Base-by-base conservation (phyloP, 1,140 invertebrate genomes). In the Paralvinella palmiformis region DNA sequence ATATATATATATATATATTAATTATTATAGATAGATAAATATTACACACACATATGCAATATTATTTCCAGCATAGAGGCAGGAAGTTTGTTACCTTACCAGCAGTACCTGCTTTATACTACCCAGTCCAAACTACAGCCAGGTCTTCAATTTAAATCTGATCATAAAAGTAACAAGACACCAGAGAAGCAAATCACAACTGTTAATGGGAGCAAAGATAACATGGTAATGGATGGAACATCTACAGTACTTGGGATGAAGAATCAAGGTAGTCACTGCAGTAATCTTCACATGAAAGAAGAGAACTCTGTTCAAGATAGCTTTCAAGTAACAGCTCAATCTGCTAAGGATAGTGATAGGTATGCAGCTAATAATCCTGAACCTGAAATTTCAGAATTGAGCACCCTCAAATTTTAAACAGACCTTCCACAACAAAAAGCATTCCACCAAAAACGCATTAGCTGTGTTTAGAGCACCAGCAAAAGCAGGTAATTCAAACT, bases 401-500 rank as follows among this genome's bases (percentile, higher is more conserved):
- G n/a, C n/a, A n/a, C n/a, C n/a, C n/a, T n/a, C 48, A 5, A 52
- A n/a, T 10, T 7, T 7, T 29, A 58, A 27, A 58, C 27, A 2
- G 10, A 33, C 17, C 15, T 52, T 29, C 15, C 24, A 13, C 15
- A 52, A 20, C 10, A n/a, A 1, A 2, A 31, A 24, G 27, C 17
- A 32, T 4, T 36, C 24, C 33, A 32, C 27, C 29, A 57, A 57
- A 52, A 62, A 17, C 44, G 62, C 20, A 44, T 50, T 58, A 6
- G 24, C 62, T 17, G 20, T 5, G 17, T 65, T 59, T 59, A 35
- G 58, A 37, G 66, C 69, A 36, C 68, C 55, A 57, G 27, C 67
- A 32, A 73, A 69, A 57, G 73, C 78, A 31, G 71, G 77, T 59
- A 79, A 94, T 81, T 85, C 89, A 0, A 86, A 88, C 66, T 97